Evolutionary conservation across 2,888 invertebrate genomes (phyloP).

Genomic region (Eupsilia transversa): DNA sequence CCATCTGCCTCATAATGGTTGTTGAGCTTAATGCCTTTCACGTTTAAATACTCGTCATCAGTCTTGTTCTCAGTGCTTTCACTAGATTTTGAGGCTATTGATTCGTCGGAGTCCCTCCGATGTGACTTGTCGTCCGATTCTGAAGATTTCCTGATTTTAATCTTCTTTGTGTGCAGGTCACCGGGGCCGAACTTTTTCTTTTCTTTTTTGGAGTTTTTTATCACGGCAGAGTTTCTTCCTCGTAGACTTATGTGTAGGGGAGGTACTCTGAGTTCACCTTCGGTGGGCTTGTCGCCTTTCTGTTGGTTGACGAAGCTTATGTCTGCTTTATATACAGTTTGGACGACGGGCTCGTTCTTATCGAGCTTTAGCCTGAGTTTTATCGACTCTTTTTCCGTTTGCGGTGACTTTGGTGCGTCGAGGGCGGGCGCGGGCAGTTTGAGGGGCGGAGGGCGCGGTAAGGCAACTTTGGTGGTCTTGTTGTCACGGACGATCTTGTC

Average conservation of each 20-base stretch:
- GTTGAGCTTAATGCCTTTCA: slow-evolving; percentile 84
- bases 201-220: slow-evolving; percentile 94
- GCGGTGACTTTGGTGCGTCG: slow-evolving; percentile 82
- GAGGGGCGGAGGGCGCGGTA: slow-evolving; percentile 78
- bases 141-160: slow-evolving; percentile 86
- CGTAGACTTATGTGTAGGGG: slow-evolving; percentile 96
- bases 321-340: slow-evolving; percentile 95
- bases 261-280: slow-evolving; percentile 95
- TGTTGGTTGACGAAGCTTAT: slow-evolving; percentile 93
- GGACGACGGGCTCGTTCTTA: slow-evolving; percentile 94
- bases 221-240: slow-evolving; percentile 96
- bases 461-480: slow-evolving; percentile 85
- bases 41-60: slow-evolving; percentile 86
- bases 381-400: slow-evolving; percentile 93
- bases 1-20: slow-evolving; percentile 84
- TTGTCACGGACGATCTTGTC: slow-evolving; percentile 85
- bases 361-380: slow-evolving; percentile 95
- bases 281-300: slow-evolving; percentile 88
- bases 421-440: slow-evolving; percentile 72
- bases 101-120: slow-evolving; percentile 82
- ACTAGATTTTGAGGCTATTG: slow-evolving; percentile 79
- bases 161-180: slow-evolving; percentile 89
- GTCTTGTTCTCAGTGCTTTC: slow-evolving; percentile 84
- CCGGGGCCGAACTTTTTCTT: slow-evolving; percentile 90
- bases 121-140: slow-evolving; percentile 83